Conservation (phyloP, 2,797 vertebrate genomes). For the Cryptoprocta ferox region DNA sequence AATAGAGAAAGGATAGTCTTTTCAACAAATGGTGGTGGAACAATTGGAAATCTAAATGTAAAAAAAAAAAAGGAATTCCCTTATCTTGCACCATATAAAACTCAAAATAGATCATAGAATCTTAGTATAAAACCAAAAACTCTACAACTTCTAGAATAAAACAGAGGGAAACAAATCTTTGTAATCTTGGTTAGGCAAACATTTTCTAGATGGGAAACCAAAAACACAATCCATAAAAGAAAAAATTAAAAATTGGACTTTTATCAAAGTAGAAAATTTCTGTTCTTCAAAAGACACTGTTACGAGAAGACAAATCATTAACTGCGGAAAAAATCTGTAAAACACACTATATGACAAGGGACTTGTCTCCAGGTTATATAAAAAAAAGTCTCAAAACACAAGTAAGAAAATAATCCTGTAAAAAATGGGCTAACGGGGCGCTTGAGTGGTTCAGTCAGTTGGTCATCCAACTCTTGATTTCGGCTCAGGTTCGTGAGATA, state of each 20-base stretch:
- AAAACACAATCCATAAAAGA: conserved; percentile 31
- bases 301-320: conserved; percentile 25
- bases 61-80: background rate
- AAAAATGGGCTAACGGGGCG: background rate
- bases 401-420: conserved; percentile 4
- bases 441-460: no score
- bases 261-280: background rate
- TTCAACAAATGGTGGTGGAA: conserved; percentile 3
- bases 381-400: conserved; percentile 22
- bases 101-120: conserved; percentile 5
- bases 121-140: conserved; percentile 23
- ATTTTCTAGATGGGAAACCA: conserved; percentile 40
- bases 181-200: background rate
- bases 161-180: background rate
- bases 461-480: no score
- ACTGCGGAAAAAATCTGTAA: background rate
- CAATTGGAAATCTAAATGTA: background rate
- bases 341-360: background rate
- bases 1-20: conserved; percentile 31
- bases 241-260: conserved; percentile 19
- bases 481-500: no score
- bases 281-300: conserved; percentile 6
- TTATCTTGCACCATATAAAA: background rate
- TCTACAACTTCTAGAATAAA: conserved; percentile 25
- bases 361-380: background rate